Conservation (phyloP, 1,140 invertebrate genomes). For the Dendroctonus ponderosae region DNA sequence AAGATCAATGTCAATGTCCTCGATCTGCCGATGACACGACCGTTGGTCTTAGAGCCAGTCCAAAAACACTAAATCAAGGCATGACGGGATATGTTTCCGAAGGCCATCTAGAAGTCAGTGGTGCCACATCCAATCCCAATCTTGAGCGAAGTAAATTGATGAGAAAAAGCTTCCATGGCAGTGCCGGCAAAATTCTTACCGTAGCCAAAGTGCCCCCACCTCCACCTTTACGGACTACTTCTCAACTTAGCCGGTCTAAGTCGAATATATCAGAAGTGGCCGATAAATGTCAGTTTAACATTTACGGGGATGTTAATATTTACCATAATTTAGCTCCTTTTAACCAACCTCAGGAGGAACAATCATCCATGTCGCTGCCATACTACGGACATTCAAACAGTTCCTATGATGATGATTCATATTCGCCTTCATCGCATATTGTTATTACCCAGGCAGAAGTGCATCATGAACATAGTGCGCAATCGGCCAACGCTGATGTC, state of each 20-base stretch:
- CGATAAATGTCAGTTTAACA: conserved; percentile 55
- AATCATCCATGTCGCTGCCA: conserved; percentile 65
- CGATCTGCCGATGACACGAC: conserved; percentile 68
- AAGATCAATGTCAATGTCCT: conserved; percentile 42
- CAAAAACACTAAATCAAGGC: conserved; percentile 48
- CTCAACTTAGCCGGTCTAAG: conserved; percentile 73
- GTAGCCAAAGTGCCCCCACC: conserved; percentile 83
- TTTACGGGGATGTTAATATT: conserved; percentile 34
- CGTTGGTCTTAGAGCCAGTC: conserved; percentile 61
- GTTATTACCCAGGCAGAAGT: conserved; percentile 78
- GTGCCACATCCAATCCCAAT: conserved; percentile 72
- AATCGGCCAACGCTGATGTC: conserved; percentile 47
- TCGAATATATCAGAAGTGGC: conserved; percentile 57
- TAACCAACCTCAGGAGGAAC: conserved; percentile 52
- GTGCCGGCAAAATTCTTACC: conserved; percentile 73
- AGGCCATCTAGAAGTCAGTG: conserved; percentile 76
- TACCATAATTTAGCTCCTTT: conserved; percentile 48
- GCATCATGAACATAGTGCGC: conserved; percentile 74
- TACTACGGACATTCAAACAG: conserved; percentile 54
- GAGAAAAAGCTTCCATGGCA: conserved; percentile 86
- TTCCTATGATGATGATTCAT: conserved; percentile 49
- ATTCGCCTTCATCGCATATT: conserved; percentile 52
- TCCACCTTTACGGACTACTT: conserved; percentile 81
- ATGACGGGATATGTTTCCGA: conserved; percentile 83
- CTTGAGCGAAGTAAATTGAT: conserved; percentile 82